phyloP scores from a whole-genome alignment of 1,140 invertebrate species.

The Tetramorium alpestre region DNA sequence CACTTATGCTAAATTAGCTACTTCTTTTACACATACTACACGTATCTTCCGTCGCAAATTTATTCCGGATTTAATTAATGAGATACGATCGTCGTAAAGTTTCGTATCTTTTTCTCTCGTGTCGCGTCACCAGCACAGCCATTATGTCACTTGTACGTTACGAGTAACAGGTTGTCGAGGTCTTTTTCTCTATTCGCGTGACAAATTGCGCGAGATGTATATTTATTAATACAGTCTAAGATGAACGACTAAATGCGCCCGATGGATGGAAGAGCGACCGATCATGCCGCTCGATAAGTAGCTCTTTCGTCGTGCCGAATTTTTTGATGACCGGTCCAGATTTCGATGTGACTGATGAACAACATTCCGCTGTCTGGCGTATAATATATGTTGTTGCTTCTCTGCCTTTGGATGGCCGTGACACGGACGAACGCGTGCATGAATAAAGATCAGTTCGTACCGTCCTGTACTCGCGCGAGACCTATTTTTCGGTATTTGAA shows the following conservation, averaged over 20 bases:
- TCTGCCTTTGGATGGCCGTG: constrained; percentile 58
- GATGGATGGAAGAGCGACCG: constrained; percentile 23
- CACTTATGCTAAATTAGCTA: not conserved
- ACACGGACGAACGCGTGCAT: constrained; percentile 52
- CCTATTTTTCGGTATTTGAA: constrained; percentile 1
- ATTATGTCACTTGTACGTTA: constrained; percentile 54
- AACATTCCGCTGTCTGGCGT: constrained; percentile 7
- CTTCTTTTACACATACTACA: not conserved
- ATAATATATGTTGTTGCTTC: constrained; percentile 9
- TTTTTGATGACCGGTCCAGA: constrained; percentile 62
- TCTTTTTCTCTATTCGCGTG: constrained; percentile 36
- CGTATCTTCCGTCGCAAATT: not conserved
- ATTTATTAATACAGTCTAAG: constrained; percentile 46
- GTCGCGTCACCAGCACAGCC: not conserved
- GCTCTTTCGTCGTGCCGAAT: constrained; percentile 46
- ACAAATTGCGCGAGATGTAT: constrained; percentile 67
- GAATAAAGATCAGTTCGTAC: not conserved
- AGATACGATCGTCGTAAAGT: not conserved
- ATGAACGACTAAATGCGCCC: constrained; percentile 16
- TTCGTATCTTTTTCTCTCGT: not conserved
- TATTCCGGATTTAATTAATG: constrained; percentile 22
- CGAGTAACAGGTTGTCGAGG: not conserved
- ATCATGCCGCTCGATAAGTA: constrained; percentile 46
- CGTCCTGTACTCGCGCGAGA: not conserved
- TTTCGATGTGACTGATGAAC: constrained; percentile 64